These are phyloP conservation scores for Halichondria panicea DNA, from an alignment of 37 sponge, comb jelly and placozoan genomes.

Conservation along the genomic window DNA sequence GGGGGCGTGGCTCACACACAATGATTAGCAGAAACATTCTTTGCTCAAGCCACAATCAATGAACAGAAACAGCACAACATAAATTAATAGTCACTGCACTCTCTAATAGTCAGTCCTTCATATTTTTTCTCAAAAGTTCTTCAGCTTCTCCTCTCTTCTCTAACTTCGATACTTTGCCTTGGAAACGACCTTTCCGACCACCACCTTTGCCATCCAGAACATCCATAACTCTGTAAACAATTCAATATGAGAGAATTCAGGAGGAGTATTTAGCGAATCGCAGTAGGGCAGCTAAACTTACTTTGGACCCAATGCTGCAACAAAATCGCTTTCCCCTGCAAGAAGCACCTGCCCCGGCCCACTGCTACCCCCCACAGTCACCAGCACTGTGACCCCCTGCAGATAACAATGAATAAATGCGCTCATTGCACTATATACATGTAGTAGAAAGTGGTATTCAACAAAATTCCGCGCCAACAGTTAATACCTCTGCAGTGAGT, in stretches of 20 bases:
- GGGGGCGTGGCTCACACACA: too few species aligned
- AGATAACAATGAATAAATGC: neutral
- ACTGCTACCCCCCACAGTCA: conserved; percentile 79
- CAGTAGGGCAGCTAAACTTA: conserved; percentile 48
- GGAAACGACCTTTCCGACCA: conserved; percentile 87
- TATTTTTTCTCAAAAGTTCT: conserved; percentile 28
- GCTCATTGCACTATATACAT: neutral
- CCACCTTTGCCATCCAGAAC: conserved; percentile 93
- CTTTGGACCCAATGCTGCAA: conserved; percentile 79
- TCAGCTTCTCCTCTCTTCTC: conserved; percentile 54
- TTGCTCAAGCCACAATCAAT: too few species aligned
- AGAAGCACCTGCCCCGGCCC: conserved; percentile 86
- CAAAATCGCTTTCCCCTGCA: conserved; percentile 69
- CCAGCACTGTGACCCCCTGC: conserved; percentile 65
- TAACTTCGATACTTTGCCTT: conserved; percentile 84
- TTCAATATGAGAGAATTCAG: neutral
- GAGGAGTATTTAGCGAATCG: neutral
- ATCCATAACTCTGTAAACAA: conserved; percentile 63
- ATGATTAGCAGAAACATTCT: too few species aligned
- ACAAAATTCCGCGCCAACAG: neutral
- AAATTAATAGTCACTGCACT: too few species aligned
- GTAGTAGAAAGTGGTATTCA: neutral
- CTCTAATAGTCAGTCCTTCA: too few species aligned
- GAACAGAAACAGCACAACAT: too few species aligned
- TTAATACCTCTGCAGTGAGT: conserved; percentile 57